Conservation (phyloP, 2,113 vertebrate genomes). For the Jaculus jaculus region DNA sequence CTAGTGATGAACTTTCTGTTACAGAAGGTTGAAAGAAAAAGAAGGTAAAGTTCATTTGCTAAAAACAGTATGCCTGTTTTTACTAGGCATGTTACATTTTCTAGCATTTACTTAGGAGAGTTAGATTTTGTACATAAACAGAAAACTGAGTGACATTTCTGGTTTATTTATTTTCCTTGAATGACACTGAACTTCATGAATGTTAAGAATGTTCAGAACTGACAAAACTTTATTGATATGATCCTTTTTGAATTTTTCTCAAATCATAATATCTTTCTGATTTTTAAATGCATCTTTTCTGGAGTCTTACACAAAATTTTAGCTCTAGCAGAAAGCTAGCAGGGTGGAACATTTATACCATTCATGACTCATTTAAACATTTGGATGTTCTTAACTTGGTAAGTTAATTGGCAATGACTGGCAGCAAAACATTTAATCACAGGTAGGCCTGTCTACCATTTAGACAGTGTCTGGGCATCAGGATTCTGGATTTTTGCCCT, state of each 20-base stretch:
- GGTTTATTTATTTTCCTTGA: background rate
- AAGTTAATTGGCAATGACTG: background rate
- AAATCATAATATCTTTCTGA: background rate
- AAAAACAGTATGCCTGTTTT: background rate
- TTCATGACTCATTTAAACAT: background rate
- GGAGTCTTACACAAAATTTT: background rate
- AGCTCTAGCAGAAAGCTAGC: background rate
- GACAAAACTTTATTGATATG: background rate
- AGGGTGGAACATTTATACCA: background rate
- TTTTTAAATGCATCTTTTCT: background rate
- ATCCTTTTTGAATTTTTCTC: background rate
- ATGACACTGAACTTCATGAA: background rate
- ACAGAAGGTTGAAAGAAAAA: background rate
- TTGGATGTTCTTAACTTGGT: background rate
- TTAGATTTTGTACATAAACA: background rate
- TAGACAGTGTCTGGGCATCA: background rate
- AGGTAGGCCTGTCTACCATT: background rate
- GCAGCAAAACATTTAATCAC: conserved; percentile 1
- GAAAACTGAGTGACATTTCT: background rate
- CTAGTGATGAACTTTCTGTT: background rate
- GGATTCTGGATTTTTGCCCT: conserved; percentile 23
- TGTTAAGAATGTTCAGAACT: conserved; percentile 15
- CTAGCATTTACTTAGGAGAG: background rate
- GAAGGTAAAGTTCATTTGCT: background rate
- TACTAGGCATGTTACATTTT: too few relatives aligned